Evolutionary conservation across 2,113 vertebrate genomes (phyloP).

Genomic region (Protobothrops mucrosquamatus): DNA sequence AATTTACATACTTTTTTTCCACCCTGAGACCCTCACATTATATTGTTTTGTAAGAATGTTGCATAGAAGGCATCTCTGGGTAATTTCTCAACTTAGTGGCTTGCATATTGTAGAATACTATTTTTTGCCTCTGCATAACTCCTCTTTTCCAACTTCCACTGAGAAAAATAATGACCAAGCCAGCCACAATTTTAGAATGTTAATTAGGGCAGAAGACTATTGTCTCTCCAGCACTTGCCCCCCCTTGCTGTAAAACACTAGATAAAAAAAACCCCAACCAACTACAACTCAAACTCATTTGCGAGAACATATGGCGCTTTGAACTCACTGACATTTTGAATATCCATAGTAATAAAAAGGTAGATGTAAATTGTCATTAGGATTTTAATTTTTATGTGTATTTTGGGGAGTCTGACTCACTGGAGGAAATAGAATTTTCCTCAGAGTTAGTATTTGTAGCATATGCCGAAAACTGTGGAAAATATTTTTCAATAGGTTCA

Average conservation of each 20-base stretch:
- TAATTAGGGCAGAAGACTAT: not conserved
- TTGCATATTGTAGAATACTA: not conserved
- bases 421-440: not conserved
- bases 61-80: not conserved
- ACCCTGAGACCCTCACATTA: too few species aligned
- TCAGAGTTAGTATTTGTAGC: not conserved
- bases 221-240: not conserved
- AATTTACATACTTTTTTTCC: not conserved
- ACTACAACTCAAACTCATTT: not conserved
- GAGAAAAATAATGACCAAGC: not conserved
- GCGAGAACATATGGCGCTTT: not conserved
- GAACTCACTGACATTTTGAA: not conserved
- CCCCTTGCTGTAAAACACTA: not conserved
- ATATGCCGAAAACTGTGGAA: not conserved
- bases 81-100: not conserved
- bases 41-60: not conserved
- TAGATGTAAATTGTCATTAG: not conserved
- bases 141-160: too few species aligned
- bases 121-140: not conserved
- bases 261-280: not conserved
- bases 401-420: not conserved
- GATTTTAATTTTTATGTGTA: not conserved
- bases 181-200: not conserved
- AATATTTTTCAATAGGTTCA: not conserved
- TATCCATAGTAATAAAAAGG: not conserved